phyloP scores from a whole-genome alignment of 2,797 vertebrate genomes.

The Sebastes variabilis region DNA sequence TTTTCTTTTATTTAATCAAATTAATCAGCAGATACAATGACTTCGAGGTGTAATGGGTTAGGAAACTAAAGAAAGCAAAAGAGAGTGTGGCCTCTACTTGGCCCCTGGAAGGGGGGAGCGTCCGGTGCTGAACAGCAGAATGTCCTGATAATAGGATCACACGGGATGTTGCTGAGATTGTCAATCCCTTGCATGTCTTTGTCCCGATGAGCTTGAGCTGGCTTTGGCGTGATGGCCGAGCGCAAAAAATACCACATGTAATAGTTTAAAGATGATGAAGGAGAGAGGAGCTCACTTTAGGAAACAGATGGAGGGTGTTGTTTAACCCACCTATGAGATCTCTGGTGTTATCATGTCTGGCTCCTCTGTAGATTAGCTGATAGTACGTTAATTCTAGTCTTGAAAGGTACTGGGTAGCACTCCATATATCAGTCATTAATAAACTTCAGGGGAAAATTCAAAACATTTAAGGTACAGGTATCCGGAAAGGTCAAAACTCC shows the following conservation, averaged over 20 bases:
- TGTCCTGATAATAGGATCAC: constrained; percentile 53
- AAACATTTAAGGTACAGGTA: background rate
- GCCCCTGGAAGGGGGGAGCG: background rate
- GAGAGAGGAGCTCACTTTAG: constrained; percentile 20
- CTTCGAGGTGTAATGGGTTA: constrained; percentile 21
- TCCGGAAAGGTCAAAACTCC: background rate
- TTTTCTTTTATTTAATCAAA: constrained; percentile 59
- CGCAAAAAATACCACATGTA: constrained; percentile 49
- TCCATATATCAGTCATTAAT: background rate
- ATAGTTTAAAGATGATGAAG: constrained; percentile 69
- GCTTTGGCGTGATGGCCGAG: constrained; percentile 42
- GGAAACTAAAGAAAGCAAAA: constrained; percentile 45
- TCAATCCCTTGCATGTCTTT: constrained; percentile 44
- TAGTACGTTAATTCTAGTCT: background rate
- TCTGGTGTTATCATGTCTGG: constrained; percentile 34
- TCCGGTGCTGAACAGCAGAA: constrained; percentile 4
- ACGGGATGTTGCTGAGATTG: constrained; percentile 50
- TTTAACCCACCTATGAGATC: constrained; percentile 41
- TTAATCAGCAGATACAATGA: constrained; percentile 47
- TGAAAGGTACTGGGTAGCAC: background rate
- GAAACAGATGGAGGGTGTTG: constrained; percentile 65
- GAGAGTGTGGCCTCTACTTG: constrained; percentile 28
- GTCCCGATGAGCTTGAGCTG: constrained; percentile 46
- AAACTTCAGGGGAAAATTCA: background rate
- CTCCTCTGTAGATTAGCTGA: background rate